Evolutionary conservation across 2,888 invertebrate genomes (phyloP).

Genomic region (Xestia sexstrigata): DNA sequence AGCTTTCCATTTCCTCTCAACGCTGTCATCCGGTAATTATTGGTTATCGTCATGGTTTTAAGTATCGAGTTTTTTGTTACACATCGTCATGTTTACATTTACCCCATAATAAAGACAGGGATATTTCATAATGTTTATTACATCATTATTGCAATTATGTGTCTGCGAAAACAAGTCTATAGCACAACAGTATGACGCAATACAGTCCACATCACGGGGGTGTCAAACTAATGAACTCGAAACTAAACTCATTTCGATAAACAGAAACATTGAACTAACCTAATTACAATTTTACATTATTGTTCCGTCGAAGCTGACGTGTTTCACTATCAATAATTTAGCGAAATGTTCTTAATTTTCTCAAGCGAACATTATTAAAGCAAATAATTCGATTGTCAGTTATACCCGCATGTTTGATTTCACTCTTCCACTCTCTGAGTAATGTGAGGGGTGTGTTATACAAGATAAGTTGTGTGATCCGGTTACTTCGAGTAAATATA

Average conservation of each 20-base stretch:
- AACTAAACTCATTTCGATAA: slow-evolving; percentile 9
- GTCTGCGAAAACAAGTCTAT: background rate
- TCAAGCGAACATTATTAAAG: background rate
- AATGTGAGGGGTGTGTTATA: background rate
- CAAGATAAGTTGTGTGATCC: background rate
- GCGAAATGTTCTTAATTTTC: slow-evolving; percentile 22
- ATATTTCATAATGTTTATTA: too few species aligned
- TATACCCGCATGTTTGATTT: background rate
- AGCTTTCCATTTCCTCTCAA: too few species aligned
- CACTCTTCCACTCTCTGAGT: background rate
- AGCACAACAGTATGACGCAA: background rate
- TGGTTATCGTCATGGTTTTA: too few species aligned
- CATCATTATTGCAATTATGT: background rate
- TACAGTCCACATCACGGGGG: background rate
- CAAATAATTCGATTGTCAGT: slow-evolving; percentile 20
- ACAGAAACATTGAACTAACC: slow-evolving; percentile 18
- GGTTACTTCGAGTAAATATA: background rate
- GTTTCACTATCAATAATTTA: slow-evolving; percentile 14
- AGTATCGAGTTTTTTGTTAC: too few species aligned
- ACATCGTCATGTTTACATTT: too few species aligned
- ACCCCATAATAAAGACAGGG: too few species aligned
- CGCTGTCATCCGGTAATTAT: too few species aligned
- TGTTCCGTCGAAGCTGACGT: background rate
- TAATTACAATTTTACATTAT: slow-evolving; percentile 22
- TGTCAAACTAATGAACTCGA: slow-evolving; percentile 4